phyloP scores from a whole-genome alignment of 1,140 invertebrate species.

The Sesamia nonagrioides region DNA sequence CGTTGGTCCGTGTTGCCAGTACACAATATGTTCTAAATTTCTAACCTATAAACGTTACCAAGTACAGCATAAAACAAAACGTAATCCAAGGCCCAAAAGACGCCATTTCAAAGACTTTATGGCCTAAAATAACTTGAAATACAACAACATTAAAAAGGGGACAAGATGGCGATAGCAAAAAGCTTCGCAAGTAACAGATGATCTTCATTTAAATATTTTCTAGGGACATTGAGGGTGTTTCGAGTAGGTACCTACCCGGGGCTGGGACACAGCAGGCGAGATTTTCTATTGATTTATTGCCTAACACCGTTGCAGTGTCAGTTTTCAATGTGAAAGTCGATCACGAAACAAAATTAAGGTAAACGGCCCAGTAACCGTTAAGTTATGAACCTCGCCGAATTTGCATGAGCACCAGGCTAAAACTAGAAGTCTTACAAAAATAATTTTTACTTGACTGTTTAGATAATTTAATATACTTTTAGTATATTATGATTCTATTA shows the following conservation, averaged over 20 bases:
- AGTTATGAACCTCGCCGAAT: too few relatives aligned
- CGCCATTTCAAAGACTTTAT: conserved; percentile 23
- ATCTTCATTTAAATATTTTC: conserved; percentile 84
- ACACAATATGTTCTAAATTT: neutral
- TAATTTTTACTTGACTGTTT: too few relatives aligned
- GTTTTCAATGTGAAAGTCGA: neutral
- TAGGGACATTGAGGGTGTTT: conserved; percentile 68
- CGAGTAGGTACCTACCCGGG: conserved; percentile 44
- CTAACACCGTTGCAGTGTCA: neutral
- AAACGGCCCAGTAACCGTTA: too few relatives aligned
- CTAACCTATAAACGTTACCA: neutral
- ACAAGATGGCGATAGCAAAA: conserved; percentile 60
- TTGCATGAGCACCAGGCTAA: too few relatives aligned
- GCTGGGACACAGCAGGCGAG: conserved; percentile 52
- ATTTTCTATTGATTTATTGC: neutral
- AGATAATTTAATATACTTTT: too few relatives aligned
- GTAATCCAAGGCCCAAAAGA: neutral
- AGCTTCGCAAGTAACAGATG: conserved; percentile 80
- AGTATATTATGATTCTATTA: too few relatives aligned
- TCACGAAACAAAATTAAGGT: too few relatives aligned
- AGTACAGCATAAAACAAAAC: conserved; percentile 4
- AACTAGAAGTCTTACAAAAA: too few relatives aligned
- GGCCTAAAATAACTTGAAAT: conserved; percentile 45
- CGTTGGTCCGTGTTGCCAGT: too few relatives aligned
- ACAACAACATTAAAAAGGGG: conserved; percentile 56